These are phyloP conservation scores for Ypsolopha scabrella DNA, from an alignment of 2,888 invertebrate species.

Conservation along the genomic window DNA sequence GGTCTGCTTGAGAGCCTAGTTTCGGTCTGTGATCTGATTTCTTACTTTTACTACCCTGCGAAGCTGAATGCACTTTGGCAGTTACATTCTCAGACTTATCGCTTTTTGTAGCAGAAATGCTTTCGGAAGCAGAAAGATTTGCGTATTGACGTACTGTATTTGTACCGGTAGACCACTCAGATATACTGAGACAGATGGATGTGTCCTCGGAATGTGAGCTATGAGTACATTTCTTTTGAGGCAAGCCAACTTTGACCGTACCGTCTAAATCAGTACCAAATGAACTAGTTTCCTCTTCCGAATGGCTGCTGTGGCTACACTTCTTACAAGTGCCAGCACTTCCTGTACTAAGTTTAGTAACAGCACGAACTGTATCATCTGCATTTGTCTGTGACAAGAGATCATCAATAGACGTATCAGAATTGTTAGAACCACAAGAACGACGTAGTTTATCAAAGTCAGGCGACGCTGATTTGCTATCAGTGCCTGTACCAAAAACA, in stretches of 20 bases:
- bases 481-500: conserved; percentile 65
- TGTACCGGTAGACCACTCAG: conserved; percentile 90
- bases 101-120: conserved; percentile 72
- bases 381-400: conserved; percentile 69
- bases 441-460: conserved; percentile 55
- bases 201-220: conserved; percentile 90
- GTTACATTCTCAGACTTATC: conserved; percentile 71
- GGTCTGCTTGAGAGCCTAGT: conserved; percentile 51
- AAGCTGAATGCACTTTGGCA: conserved; percentile 69
- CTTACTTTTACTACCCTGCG: conserved; percentile 45
- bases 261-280: conserved; percentile 85
- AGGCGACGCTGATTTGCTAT: conserved; percentile 71
- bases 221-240: conserved; percentile 85
- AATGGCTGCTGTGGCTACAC: conserved; percentile 79
- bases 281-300: conserved; percentile 81
- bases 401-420: conserved; percentile 74
- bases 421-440: conserved; percentile 72
- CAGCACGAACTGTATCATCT: conserved; percentile 68
- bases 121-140: conserved; percentile 78
- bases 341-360: conserved; percentile 58
- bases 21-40: conserved; percentile 66
- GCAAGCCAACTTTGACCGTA: conserved; percentile 82
- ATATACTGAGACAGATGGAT: conserved; percentile 86
- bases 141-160: conserved; percentile 86
- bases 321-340: conserved; percentile 68